phyloP scores from a whole-genome alignment of 2,888 invertebrate species.

The Netelia virgata region DNA sequence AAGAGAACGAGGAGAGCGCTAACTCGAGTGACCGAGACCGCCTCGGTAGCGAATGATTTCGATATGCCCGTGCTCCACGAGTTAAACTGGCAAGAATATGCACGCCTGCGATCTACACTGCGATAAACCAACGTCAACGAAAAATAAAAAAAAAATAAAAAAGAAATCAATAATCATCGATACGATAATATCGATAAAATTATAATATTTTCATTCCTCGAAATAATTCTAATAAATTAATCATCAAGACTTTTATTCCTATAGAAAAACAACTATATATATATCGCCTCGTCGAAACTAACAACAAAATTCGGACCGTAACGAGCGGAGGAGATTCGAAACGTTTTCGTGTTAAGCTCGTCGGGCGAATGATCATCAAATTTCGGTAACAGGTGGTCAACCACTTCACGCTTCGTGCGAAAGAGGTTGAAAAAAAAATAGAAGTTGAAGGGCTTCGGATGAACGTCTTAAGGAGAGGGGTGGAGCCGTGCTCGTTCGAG shows the following conservation, averaged over 20 bases:
- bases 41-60: constrained; percentile 53
- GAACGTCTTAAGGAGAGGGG: too few relatives aligned
- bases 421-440: constrained; percentile 15
- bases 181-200: background rate
- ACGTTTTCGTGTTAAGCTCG: background rate
- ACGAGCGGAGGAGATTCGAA: background rate
- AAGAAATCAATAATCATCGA: background rate
- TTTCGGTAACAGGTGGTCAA: constrained; percentile 71
- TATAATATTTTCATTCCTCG: background rate
- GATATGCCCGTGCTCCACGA: constrained; percentile 28
- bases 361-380: constrained; percentile 54
- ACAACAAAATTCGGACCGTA: background rate
- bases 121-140: background rate
- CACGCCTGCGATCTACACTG: background rate
- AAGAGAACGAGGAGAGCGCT: constrained; percentile 32
- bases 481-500: too few relatives aligned
- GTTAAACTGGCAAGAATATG: background rate
- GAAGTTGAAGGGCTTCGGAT: background rate
- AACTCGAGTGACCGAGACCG: constrained; percentile 43
- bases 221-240: background rate
- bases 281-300: background rate
- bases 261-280: too few relatives aligned
- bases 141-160: too few relatives aligned
- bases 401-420: constrained; percentile 55
- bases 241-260: background rate